Evolutionary conservation across 2,113 vertebrate genomes (phyloP).

Genomic region (Delphinus delphis): DNA sequence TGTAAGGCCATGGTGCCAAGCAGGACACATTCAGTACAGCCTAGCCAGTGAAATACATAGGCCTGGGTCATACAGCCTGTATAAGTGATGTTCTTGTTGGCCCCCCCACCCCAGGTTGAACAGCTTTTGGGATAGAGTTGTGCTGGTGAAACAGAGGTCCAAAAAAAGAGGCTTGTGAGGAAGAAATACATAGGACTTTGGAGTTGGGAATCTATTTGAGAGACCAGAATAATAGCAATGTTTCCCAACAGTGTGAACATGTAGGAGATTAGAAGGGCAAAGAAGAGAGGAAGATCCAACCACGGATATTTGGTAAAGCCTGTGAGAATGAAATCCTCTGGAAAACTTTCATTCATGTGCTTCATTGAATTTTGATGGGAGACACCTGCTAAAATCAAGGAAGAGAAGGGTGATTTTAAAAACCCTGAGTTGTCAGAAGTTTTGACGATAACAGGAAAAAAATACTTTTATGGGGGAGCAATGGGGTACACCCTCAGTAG

Average conservation of each 20-base stretch:
- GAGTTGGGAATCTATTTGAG: slow-evolving; percentile 50
- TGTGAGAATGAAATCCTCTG: slow-evolving; percentile 35
- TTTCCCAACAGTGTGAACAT: slow-evolving; percentile 46
- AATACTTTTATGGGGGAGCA: not conserved
- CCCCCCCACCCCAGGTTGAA: not conserved
- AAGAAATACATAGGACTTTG: slow-evolving; percentile 62
- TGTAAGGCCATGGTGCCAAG: slow-evolving; percentile 82
- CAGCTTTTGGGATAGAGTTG: slow-evolving; percentile 55
- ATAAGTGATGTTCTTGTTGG: slow-evolving; percentile 43
- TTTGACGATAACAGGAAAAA: not conserved
- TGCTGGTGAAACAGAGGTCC: slow-evolving; percentile 60
- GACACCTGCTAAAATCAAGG: not conserved
- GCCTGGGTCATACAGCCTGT: slow-evolving; percentile 49
- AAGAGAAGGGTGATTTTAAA: not conserved
- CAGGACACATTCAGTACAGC: slow-evolving; percentile 48
- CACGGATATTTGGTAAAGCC: slow-evolving; percentile 42
- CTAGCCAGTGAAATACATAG: slow-evolving; percentile 59
- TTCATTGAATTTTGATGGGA: slow-evolving; percentile 1
- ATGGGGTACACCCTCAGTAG: not conserved
- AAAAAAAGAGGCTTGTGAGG: slow-evolving; percentile 57
- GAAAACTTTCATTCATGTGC: not conserved
- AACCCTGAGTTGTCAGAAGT: not conserved
- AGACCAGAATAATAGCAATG: slow-evolving; percentile 41
- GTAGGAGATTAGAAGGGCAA: slow-evolving; percentile 43
- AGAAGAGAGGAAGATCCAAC: slow-evolving; percentile 54